Percentiles rank a stretch among this genome's conserved stretches.
phyloP scores from a whole-genome alignment of 23 tunicate species.

The Diplosoma virens region DNA sequence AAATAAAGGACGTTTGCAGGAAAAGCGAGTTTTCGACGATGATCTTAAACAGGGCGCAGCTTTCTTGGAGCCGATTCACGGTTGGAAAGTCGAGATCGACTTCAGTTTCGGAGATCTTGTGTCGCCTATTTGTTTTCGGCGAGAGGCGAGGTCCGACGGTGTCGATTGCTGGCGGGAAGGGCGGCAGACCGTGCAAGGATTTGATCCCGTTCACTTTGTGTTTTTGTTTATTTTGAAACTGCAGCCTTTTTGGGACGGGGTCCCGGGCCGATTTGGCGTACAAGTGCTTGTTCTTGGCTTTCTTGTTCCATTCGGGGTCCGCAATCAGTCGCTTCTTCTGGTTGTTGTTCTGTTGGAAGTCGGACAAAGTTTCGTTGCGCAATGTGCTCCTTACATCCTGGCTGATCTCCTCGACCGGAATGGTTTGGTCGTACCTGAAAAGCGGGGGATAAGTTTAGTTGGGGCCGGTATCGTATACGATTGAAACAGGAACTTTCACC shows the following conservation, averaged over 20 bases:
- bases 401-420: slow-evolving; percentile 73
- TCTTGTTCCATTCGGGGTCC: not conserved
- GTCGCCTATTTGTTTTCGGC: not conserved
- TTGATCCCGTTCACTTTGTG: not conserved
- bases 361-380: slow-evolving; percentile 1
- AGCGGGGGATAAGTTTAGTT: no score
- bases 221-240: not conserved
- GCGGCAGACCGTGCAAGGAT: slow-evolving; percentile 25
- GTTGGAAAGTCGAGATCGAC: slow-evolving; percentile 11
- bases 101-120: slow-evolving; percentile 1
- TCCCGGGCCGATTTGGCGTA: not conserved
- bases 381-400: slow-evolving; percentile 55
- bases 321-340: slow-evolving; percentile 17
- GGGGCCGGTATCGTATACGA: no score
- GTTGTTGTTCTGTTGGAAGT: slow-evolving; percentile 9
- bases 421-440: slow-evolving; percentile 81
- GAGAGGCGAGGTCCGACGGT: not conserved
- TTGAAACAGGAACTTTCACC: no score
- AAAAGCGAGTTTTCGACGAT: slow-evolving; percentile 71
- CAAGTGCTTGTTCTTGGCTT: not conserved
- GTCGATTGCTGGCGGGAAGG: slow-evolving; percentile 33
- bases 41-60: slow-evolving; percentile 74
- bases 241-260: not conserved
- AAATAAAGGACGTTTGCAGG: slow-evolving; percentile 66
- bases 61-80: slow-evolving; percentile 62